phyloP scores from a whole-genome alignment of 2,797 vertebrate genomes.

The Etheostoma perlongum region DNA sequence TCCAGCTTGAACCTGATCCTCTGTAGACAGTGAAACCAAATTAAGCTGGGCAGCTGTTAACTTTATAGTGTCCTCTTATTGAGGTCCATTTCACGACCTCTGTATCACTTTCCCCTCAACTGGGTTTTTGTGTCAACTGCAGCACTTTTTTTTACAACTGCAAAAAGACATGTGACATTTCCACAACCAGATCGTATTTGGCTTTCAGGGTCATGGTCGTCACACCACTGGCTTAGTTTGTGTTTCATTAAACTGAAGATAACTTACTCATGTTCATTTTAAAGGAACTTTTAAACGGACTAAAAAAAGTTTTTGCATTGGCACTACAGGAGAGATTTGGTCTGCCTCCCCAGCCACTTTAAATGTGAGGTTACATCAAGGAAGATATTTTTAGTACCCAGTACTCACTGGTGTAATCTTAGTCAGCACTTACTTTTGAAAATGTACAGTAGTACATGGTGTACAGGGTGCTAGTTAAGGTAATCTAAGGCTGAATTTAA shows the following conservation, averaged over 20 bases:
- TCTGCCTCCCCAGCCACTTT: conserved; percentile 7
- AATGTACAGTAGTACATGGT: neutral
- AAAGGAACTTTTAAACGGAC: neutral
- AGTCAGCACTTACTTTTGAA: conserved; percentile 16
- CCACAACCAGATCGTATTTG: neutral
- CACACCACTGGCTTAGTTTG: neutral
- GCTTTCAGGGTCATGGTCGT: neutral
- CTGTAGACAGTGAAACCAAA: conserved; percentile 17
- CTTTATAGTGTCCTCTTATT: conserved; percentile 28
- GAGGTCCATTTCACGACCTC: conserved; percentile 15
- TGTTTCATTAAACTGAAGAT: conserved; percentile 21
- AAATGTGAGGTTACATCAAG: conserved; percentile 1
- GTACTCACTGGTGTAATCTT: neutral
- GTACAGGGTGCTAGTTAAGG: neutral
- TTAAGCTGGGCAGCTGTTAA: conserved; percentile 31
- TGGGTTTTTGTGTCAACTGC: conserved; percentile 28
- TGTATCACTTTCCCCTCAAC: conserved; percentile 43
- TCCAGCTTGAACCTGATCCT: conserved; percentile 2
- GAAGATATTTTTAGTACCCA: conserved; percentile 12
- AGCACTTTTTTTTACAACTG: conserved; percentile 46
- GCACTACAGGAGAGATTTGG: neutral
- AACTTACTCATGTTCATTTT: conserved; percentile 6
- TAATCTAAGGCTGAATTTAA: neutral
- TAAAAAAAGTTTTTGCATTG: conserved; percentile 19
- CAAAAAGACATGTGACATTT: conserved; percentile 25